Evolutionary conservation across 2,113 vertebrate genomes (phyloP).

Genomic region (Melanostigma gelatinosum): DNA sequence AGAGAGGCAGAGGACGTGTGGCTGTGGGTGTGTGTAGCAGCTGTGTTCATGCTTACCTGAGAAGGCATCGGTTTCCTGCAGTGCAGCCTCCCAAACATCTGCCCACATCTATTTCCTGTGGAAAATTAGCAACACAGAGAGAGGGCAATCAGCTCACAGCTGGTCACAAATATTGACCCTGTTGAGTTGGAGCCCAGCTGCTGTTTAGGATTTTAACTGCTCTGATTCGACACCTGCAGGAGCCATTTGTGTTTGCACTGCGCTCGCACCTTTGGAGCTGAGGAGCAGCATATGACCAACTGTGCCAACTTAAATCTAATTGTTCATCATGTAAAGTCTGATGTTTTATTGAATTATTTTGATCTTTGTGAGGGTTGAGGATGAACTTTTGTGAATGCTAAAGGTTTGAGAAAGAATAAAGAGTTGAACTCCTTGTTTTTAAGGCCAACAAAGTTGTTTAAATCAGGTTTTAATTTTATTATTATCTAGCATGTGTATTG

Average conservation of each 20-base stretch:
- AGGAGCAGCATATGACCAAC: slow-evolving; percentile 43
- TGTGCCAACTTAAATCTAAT: background rate
- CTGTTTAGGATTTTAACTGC: slow-evolving; percentile 69
- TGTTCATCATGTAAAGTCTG: background rate
- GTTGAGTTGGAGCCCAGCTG: slow-evolving; percentile 37
- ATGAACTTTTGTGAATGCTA: background rate
- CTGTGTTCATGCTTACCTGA: slow-evolving; percentile 85
- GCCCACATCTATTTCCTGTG: slow-evolving; percentile 91
- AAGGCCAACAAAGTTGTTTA: background rate
- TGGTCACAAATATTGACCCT: slow-evolving; percentile 78
- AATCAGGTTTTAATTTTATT: background rate
- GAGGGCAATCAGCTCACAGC: slow-evolving; percentile 73
- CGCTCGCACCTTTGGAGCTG: slow-evolving; percentile 56
- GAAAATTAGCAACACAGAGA: slow-evolving; percentile 89
- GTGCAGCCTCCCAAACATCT: slow-evolving; percentile 88
- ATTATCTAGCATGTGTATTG: slow-evolving; percentile 55
- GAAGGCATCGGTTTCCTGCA: slow-evolving; percentile 84
- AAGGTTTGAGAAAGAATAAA: background rate
- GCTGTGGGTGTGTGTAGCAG: slow-evolving; percentile 55
- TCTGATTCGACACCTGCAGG: slow-evolving; percentile 78
- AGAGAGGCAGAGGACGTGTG: slow-evolving; percentile 30
- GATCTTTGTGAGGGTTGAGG: background rate
- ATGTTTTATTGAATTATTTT: too few relatives aligned
- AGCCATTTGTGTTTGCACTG: slow-evolving; percentile 76
- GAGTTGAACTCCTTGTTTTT: background rate